Evolutionary conservation across 2,113 vertebrate genomes (phyloP).

Genomic region (Corapipo altera): DNA sequence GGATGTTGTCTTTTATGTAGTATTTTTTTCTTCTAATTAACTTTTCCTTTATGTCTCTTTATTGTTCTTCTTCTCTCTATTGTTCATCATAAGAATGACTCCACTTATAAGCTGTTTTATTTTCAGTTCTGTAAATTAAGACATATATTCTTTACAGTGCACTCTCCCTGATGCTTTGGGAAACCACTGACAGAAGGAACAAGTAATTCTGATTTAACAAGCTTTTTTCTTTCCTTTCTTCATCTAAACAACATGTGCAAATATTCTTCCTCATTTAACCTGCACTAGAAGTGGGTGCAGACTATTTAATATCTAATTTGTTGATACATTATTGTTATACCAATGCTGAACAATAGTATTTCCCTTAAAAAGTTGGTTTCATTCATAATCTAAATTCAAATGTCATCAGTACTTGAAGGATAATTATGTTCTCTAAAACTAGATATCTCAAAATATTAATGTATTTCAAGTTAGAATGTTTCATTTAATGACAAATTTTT

Average conservation of each 20-base stretch:
- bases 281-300: neutral
- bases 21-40: neutral
- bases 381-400: neutral
- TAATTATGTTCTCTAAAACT: neutral
- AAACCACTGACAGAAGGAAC: neutral
- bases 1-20: neutral
- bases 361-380: neutral
- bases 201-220: neutral
- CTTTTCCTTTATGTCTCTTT: neutral
- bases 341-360: neutral
- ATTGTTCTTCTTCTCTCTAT: neutral
- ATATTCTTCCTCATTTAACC: neutral
- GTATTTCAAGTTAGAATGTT: neutral
- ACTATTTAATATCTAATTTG: neutral
- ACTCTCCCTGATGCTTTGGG: neutral
- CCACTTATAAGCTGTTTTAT: neutral
- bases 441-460: neutral
- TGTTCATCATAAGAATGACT: neutral
- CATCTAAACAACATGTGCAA: neutral
- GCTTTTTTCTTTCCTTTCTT: neutral
- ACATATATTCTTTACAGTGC: neutral
- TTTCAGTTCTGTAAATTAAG: neutral
- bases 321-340: neutral
- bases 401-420: neutral
- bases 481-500: neutral